These are phyloP conservation scores for Tarsius wallacei DNA, from an alignment of 2,797 vertebrate species.

Conservation along the genomic window DNA sequence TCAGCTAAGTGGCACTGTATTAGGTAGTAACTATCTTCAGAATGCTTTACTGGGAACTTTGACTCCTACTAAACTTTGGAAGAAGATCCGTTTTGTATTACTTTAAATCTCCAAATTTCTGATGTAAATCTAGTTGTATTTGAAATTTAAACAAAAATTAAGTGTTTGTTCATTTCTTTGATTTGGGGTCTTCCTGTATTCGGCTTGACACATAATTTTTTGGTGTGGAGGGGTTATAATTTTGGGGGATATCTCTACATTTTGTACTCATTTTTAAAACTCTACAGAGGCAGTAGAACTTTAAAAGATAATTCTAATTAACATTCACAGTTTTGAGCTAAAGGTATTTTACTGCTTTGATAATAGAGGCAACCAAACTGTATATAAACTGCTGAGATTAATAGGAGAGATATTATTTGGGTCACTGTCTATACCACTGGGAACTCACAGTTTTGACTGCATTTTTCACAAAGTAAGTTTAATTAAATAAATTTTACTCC, in stretches of 20 bases:
- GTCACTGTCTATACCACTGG: background rate
- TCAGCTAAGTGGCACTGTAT: background rate
- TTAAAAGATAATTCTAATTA: background rate
- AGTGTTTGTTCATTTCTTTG: background rate
- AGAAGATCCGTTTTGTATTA: background rate
- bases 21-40: background rate
- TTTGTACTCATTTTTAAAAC: background rate
- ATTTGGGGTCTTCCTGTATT: background rate
- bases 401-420: background rate
- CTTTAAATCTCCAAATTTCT: background rate
- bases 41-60: background rate
- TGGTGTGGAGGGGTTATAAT: background rate
- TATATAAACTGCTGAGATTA: background rate
- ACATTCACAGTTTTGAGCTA: background rate
- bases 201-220: background rate
- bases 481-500: background rate
- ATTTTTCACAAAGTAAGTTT: background rate
- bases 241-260: background rate
- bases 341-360: background rate
- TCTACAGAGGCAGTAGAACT: background rate
- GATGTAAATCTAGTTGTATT: background rate
- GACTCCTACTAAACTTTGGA: background rate
- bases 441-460: background rate
- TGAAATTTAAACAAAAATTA: background rate
- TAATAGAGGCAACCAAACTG: background rate